Percentiles rank a stretch among this genome's conserved stretches.
Evolutionary conservation across 30 jellyfish, hydroid and myxozoan genomes (phyloP).

Genomic region (Sanderia malayensis): DNA sequence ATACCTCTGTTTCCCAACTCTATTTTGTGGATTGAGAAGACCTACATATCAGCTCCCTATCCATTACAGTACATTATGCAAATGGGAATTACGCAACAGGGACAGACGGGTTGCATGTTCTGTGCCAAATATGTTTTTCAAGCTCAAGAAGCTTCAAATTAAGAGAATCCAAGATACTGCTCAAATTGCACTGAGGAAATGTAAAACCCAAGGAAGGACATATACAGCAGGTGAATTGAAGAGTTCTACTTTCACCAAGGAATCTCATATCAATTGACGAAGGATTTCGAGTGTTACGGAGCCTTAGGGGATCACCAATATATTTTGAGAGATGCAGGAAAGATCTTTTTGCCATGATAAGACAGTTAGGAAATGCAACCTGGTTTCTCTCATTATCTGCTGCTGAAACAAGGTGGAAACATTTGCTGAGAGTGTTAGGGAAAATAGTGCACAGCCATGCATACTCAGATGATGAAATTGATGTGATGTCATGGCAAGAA

Average conservation of each 20-base stretch:
- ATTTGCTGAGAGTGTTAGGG: conserved; percentile 21
- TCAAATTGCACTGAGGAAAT: conserved; percentile 13
- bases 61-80: conserved; percentile 13
- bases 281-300: conserved; percentile 4
- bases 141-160: no score
- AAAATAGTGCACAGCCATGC: background rate
- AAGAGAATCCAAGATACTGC: no score
- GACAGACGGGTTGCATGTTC: conserved; percentile 9
- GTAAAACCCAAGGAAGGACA: background rate
- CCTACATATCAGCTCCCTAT: background rate
- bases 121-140: no score
- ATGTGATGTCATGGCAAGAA: conserved; percentile 37
- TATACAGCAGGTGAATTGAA: conserved; percentile 11
- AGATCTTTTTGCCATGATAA: no score
- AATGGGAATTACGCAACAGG: conserved; percentile 27
- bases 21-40: conserved; percentile 4
- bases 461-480: conserved; percentile 28
- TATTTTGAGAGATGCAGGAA: no score
- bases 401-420: no score
- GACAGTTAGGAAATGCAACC: no score
- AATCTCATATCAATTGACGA: conserved; percentile 1
- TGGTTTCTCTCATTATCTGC: conserved; percentile 16
- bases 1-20: conserved; percentile 12
- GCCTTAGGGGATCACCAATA: conserved; percentile 6
- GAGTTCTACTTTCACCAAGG: background rate